A percentile compares a stretch with the other conserved stretches of the same genome.
Evolutionary conservation across 1,140 invertebrate species (phyloP).

Genomic region (Brachionus rubens): DNA sequence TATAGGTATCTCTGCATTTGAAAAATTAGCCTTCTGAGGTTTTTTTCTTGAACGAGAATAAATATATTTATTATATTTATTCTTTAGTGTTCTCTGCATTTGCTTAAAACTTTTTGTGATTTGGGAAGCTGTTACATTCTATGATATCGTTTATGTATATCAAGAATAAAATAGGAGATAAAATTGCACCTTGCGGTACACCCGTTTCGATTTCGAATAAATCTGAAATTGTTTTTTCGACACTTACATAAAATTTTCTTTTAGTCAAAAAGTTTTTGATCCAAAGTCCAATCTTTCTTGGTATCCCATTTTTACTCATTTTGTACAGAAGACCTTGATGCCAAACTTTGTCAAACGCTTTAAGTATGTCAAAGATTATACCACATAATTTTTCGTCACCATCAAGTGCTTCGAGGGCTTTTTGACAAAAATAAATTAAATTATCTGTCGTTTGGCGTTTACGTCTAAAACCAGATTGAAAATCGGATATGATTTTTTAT

Average conservation of each 20-base stretch:
- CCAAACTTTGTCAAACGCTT: constrained; percentile 24
- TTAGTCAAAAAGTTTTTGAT: not conserved
- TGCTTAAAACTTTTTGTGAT: not conserved
- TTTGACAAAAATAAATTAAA: too few relatives aligned
- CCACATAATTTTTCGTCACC: too few relatives aligned
- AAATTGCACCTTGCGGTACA: constrained; percentile 49
- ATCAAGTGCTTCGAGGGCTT: too few relatives aligned
- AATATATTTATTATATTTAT: not conserved
- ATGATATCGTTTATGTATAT: constrained; percentile 14
- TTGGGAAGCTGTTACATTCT: not conserved
- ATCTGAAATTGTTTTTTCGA: not conserved
- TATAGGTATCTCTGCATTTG: constrained; percentile 13
- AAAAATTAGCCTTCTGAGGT: not conserved
- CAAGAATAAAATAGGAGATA: constrained; percentile 51
- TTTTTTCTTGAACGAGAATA: not conserved
- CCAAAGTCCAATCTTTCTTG: not conserved
- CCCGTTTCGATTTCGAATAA: not conserved
- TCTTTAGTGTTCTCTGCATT: not conserved
- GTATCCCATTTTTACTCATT: not conserved
- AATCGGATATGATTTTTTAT: too few relatives aligned
- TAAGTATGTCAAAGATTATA: not conserved
- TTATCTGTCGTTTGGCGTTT: too few relatives aligned
- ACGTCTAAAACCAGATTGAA: too few relatives aligned
- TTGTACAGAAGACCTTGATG: not conserved
- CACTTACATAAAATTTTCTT: not conserved